Conservation (phyloP, 2,113 vertebrate genomes). For the Atherinomorus stipes region DNA sequence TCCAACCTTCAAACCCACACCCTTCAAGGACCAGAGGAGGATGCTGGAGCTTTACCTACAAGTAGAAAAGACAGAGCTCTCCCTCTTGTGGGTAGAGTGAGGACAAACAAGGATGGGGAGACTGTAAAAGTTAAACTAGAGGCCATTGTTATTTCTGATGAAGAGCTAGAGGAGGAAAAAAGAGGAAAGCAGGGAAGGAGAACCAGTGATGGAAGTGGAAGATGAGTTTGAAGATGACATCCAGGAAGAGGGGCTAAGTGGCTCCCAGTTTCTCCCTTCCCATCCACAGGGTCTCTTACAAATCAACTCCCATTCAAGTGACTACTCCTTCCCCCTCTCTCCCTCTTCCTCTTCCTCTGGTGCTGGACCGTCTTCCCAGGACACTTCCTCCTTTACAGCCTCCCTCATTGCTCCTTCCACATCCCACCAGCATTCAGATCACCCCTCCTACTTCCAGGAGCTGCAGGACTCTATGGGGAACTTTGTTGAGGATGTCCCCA, state of each 20-base stretch:
- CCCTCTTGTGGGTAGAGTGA: not conserved
- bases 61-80: constrained; percentile 17
- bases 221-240: constrained; percentile 76
- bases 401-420: constrained; percentile 66
- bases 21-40: constrained; percentile 1
- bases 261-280: constrained; percentile 77
- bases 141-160: constrained; percentile 94
- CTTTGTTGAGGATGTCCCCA: constrained; percentile 91
- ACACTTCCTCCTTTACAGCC: constrained; percentile 66
- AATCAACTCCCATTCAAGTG: constrained; percentile 67
- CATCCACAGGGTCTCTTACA: constrained; percentile 75
- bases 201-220: constrained; percentile 75
- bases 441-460: constrained; percentile 86
- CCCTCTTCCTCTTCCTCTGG: constrained; percentile 78
- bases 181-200: constrained; percentile 54
- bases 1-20: constrained; percentile 26
- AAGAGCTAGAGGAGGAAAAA: constrained; percentile 83
- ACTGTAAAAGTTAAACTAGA: constrained; percentile 87
- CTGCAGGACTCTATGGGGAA: constrained; percentile 86
- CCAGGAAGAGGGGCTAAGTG: constrained; percentile 73
- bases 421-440: constrained; percentile 69
- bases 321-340: constrained; percentile 77
- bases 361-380: constrained; percentile 68
- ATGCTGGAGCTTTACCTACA: not conserved
- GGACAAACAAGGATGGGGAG: constrained; percentile 40